phyloP scores from a whole-genome alignment of 2,113 vertebrate species.

The Chamaetylas fuelleborni region DNA sequence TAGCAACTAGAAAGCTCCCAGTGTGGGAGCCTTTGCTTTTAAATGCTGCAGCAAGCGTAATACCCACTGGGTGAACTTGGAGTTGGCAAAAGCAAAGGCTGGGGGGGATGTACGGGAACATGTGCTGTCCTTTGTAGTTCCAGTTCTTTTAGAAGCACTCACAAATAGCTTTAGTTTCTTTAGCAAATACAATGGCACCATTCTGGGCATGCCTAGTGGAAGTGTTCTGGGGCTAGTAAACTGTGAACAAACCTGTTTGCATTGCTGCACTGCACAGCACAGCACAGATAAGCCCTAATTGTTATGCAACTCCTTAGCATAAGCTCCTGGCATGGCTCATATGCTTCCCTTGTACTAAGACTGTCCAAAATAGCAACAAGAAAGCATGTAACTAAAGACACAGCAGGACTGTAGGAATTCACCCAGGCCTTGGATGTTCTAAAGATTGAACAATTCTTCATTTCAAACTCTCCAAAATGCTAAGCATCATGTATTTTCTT shows the following conservation, averaged over 20 bases:
- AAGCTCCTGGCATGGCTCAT: conserved; percentile 77
- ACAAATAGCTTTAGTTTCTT: conserved; percentile 70
- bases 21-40: conserved; percentile 33
- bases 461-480: conserved; percentile 75
- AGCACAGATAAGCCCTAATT: conserved; percentile 77
- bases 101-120: conserved; percentile 49
- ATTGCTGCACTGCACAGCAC: conserved; percentile 65
- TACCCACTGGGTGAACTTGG: conserved; percentile 32
- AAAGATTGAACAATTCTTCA: conserved; percentile 31
- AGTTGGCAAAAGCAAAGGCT: conserved; percentile 52
- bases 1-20: neutral
- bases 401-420: conserved; percentile 69
- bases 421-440: conserved; percentile 58
- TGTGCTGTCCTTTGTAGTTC: conserved; percentile 63
- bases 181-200: conserved; percentile 72
- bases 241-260: conserved; percentile 80
- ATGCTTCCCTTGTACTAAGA: conserved; percentile 74
- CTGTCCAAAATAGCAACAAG: conserved; percentile 83
- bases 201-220: conserved; percentile 77
- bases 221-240: conserved; percentile 67
- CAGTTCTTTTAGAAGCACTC: conserved; percentile 62
- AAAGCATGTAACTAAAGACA: conserved; percentile 75
- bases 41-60: neutral
- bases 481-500: conserved; percentile 83
- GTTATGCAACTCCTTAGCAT: conserved; percentile 82